Evolutionary conservation across 2,797 vertebrate species (phyloP), one percentile per base, ranked within the genome.

Genomic region (Sternotherus odoratus): DNA sequence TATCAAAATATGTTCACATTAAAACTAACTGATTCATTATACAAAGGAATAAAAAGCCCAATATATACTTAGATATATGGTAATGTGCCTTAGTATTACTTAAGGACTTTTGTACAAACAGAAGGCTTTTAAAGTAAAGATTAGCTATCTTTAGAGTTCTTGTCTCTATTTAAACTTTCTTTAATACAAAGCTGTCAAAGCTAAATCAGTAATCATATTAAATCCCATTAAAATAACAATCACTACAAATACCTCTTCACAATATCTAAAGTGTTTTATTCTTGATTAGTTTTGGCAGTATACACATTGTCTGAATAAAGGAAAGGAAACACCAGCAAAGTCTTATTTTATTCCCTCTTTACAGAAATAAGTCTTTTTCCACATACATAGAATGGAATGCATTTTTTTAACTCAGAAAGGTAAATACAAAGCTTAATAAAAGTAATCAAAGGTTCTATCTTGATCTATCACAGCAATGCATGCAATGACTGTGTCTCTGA

Each of bases 161-260:
- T n/a, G 4, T 28, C 85, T 85, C 79, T 94, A 57, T 87, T 43
- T 86, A 91, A 95, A 96, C n/a, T 74, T 92, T 82, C 43, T 84
- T 50, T 87, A 90, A 92, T 83, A 91, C 85, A 82, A 95, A 96
- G 79, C 39, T 92, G 87, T 30, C 30, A 46, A 63, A 82, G 74
- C 66, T 90, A 92, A 92, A 36, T 88, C 86, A 86, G 82, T 88
- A 89, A 83, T 94, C 91, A 86, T 49, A 95, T 94, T 94, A 94
- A 94, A 96, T 85, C 60, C 86, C 60, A 82, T 86, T 91, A 87
- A 95, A 95, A 92, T 2, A 66, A 77, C 66, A 81, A 85, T 82
- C 30, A 51, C 78, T 48, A 92, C 43, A 96, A 95, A 97, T 88
- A 88, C 75, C 28, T 56, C 78, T 91, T 90, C 63, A 53, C 63